Percentiles rank a stretch among this genome's conserved stretches.
These are phyloP conservation scores for Uloborus plumipes DNA, from an alignment of 2,888 invertebrate species.

Conservation along the genomic window DNA sequence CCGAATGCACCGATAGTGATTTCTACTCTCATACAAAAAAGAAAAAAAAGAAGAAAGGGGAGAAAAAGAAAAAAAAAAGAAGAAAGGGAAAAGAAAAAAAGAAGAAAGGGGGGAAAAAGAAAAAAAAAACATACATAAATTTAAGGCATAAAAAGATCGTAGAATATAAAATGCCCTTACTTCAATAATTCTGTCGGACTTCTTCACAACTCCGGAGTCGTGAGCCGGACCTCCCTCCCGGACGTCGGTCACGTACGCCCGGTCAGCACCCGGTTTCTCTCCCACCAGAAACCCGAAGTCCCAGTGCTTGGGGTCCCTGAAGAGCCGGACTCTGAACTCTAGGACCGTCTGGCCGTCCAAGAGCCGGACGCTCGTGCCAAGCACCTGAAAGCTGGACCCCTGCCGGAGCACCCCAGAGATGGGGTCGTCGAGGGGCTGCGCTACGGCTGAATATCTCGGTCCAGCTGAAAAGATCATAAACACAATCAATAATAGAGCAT, in stretches of 20 bases:
- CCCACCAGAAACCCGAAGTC: conserved; percentile 37
- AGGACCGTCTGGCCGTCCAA: conserved; percentile 1
- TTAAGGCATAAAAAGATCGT: no score
- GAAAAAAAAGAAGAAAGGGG: no score
- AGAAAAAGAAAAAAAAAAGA: no score
- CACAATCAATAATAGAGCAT: no score
- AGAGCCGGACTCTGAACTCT: conserved; percentile 21
- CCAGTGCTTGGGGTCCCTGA: conserved; percentile 1
- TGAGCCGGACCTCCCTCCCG: conserved; percentile 24
- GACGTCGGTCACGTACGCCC: conserved; percentile 20
- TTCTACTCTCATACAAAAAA: no score
- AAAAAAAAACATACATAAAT: no score
- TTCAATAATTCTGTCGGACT: conserved; percentile 37
- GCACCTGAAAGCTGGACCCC: not conserved
- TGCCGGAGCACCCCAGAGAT: not conserved
- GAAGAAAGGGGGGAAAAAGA: no score
- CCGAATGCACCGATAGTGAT: no score
- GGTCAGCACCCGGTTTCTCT: not conserved
- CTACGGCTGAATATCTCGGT: no score
- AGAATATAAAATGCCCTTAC: not conserved
- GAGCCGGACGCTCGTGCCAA: conserved; percentile 1
- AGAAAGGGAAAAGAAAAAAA: no score
- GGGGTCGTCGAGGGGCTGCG: not conserved
- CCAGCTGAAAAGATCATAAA: no score
- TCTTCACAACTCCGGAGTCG: conserved; percentile 21